A percentile compares a stretch with the other conserved stretches of the same genome.
phyloP scores from a whole-genome alignment of 2,888 invertebrate species.

The Cremastobaeus sp. region DNA sequence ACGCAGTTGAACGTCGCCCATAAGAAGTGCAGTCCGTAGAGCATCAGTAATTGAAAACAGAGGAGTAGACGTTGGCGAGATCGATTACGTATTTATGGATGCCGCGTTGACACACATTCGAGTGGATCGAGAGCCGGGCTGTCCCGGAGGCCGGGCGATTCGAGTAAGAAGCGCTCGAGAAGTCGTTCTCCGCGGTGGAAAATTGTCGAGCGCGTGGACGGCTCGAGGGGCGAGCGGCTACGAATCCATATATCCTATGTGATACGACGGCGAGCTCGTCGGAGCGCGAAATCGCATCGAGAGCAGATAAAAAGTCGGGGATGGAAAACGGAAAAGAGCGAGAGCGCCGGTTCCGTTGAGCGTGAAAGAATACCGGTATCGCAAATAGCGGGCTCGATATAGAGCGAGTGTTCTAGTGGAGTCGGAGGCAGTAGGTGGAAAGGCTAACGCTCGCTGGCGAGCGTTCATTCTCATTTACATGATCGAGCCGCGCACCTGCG shows the following conservation, averaged over 20 bases:
- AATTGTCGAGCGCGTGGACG: no score
- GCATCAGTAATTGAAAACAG: no score
- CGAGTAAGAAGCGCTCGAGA: no score
- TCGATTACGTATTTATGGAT: no score
- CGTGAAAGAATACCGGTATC: constrained; percentile 37
- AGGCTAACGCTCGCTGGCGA: constrained; percentile 58
- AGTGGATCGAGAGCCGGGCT: background rate
- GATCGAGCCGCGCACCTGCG: constrained; percentile 63
- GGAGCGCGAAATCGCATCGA: constrained; percentile 41
- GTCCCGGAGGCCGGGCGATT: no score
- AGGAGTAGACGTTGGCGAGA: no score
- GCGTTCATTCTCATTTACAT: constrained; percentile 60
- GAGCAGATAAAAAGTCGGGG: constrained; percentile 6
- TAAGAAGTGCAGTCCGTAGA: no score
- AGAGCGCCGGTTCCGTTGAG: constrained; percentile 33
- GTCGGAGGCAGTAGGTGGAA: constrained; percentile 48
- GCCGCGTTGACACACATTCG: constrained; percentile 7
- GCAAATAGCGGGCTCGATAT: constrained; percentile 49
- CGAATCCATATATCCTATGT: no score
- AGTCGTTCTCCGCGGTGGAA: constrained; percentile 5
- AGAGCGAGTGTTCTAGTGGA: constrained; percentile 44
- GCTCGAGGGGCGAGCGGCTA: no score
- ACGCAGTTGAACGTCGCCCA: no score
- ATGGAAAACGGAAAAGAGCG: background rate
- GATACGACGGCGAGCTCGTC: constrained; percentile 27